Base-by-base conservation (phyloP, 2,888 invertebrate species). In the Catotricha subobsoleta region DNA sequence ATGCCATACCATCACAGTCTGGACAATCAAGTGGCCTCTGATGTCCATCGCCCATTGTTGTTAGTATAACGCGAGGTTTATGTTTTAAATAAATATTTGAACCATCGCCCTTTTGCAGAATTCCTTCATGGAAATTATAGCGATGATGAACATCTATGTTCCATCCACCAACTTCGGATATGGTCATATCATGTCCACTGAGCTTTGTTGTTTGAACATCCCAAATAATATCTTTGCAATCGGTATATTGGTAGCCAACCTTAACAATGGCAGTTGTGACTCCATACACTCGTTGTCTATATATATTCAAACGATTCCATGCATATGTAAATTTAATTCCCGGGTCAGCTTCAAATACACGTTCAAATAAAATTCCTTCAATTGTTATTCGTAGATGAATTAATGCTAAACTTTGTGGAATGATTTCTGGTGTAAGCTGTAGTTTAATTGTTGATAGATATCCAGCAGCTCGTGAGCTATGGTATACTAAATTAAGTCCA, bases 61-160 rank as follows among this genome's bases (percentile, higher is more conserved):
- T 90, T 36, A 87, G 69, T 47, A 94, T 84, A 12, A 92, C 82
- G 33, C 88, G 71, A 0, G 92, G 92, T 54, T 90, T 84, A 57
- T 94, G 86, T 51, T 84, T 90, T 52, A 97, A 64, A 59, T 92
- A 94, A 44, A 92, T 84, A 53, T 91, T 92, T 0, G 91, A 84
- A 10, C 97, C 97, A 54, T 97, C 95, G 21, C 97, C 97, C 58
- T 94, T 92, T 65, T 97, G 94, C 1, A 97, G 68, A 46, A 97
- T 92, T 23, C 92, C 95, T 68, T 95, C 94, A 56, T 95, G 91
- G 72, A 90, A 91, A 61, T 98, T 97, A 60, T 95, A 94, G 50
- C 94, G 74, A 57, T 97, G 95, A 66, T 97, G 95, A 47, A 95
- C 90, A 59, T 97, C 91, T 50, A 98, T 67, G 61, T 95, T 94